Percentiles rank a stretch among this genome's conserved stretches.
These are phyloP conservation scores for Agrenia bidenticulata DNA, from an alignment of 2,888 invertebrate species.

Conservation along the genomic window DNA sequence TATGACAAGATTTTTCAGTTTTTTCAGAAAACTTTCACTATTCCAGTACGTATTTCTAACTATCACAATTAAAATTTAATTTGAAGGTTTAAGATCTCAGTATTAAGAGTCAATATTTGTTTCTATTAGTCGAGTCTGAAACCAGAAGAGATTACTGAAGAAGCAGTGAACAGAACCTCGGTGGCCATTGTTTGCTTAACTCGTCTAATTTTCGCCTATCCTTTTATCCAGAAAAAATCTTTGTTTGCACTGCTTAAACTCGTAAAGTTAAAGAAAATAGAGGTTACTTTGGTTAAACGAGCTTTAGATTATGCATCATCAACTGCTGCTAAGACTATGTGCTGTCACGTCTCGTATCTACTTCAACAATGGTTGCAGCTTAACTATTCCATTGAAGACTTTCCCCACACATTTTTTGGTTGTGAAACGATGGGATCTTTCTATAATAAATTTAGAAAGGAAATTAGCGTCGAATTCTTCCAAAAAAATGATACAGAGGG, in stretches of 20 bases:
- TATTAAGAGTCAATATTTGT: no score
- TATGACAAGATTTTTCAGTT: slow-evolving; percentile 10
- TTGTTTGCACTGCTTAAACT: slow-evolving; percentile 62
- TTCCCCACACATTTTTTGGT: slow-evolving; percentile 57
- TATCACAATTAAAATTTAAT: neutral
- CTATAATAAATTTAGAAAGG: slow-evolving; percentile 56
- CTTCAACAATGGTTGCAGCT: slow-evolving; percentile 23
- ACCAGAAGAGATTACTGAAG: slow-evolving; percentile 61
- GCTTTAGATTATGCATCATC: slow-evolving; percentile 37
- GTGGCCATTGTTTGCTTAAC: slow-evolving; percentile 63
- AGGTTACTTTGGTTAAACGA: slow-evolving; percentile 49
- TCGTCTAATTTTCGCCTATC: slow-evolving; percentile 61
- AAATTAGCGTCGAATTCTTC: slow-evolving; percentile 58
- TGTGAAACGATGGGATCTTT: slow-evolving; percentile 57
- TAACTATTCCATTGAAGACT: slow-evolving; percentile 53
- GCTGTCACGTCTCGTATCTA: slow-evolving; percentile 35
- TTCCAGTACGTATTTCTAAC: slow-evolving; percentile 10
- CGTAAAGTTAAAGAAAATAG: slow-evolving; percentile 60
- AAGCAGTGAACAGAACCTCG: slow-evolving; percentile 62
- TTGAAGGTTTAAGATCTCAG: neutral
- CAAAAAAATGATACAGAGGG: slow-evolving; percentile 54
- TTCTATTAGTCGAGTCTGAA: slow-evolving; percentile 14
- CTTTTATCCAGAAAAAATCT: slow-evolving; percentile 60
- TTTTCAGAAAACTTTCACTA: slow-evolving; percentile 1
- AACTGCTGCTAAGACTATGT: slow-evolving; percentile 32